These are phyloP conservation scores for Synergus laeviventris DNA, from an alignment of 2,888 invertebrate species.

Conservation along the genomic window DNA sequence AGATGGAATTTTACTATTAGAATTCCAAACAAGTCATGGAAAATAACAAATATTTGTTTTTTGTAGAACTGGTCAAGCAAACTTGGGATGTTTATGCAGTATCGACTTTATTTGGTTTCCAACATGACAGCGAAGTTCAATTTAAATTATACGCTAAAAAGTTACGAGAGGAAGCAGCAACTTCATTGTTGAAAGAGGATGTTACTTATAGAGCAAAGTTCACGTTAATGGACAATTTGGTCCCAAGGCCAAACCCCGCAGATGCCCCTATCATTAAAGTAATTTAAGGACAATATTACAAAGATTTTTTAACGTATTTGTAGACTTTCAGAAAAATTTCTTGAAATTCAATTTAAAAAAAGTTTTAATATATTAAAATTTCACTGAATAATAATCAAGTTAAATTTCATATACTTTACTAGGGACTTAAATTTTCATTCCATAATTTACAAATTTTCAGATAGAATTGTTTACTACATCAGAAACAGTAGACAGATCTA, in stretches of 20 bases:
- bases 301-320: neutral
- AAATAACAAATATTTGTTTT: neutral
- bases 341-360: too few species aligned
- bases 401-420: neutral
- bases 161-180: conserved; percentile 69
- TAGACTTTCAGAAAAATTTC: neutral
- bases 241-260: conserved; percentile 52
- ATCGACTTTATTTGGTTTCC: conserved; percentile 69
- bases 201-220: conserved; percentile 65
- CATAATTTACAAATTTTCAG: conserved; percentile 49
- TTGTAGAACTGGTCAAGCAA: conserved; percentile 65
- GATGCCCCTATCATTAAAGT: conserved; percentile 64
- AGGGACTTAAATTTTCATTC: too few species aligned
- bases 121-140: conserved; percentile 60
- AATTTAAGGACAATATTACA: conserved; percentile 40
- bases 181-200: conserved; percentile 62
- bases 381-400: too few species aligned
- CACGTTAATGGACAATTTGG: conserved; percentile 53
- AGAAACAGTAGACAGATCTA: conserved; percentile 51
- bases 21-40: neutral
- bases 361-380: too few species aligned
- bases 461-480: conserved; percentile 58
- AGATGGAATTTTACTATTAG: too few species aligned
- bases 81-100: conserved; percentile 72
- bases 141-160: conserved; percentile 71